Base-by-base conservation (phyloP, 2,113 vertebrate genomes). In the Seriola dumerili region DNA sequence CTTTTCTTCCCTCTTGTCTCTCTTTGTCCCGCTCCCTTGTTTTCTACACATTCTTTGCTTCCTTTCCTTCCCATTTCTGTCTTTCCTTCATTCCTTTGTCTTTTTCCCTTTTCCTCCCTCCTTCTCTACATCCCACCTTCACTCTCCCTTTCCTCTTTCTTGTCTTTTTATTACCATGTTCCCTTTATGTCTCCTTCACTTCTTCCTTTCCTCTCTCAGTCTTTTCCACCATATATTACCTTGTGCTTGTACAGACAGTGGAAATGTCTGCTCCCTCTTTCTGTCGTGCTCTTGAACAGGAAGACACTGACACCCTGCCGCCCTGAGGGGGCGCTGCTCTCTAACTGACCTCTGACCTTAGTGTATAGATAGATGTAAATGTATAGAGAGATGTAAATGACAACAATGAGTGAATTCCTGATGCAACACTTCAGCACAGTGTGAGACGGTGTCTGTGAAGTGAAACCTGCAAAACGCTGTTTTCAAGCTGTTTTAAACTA, bases 331-430 rank as follows among this genome's bases (percentile, higher is more conserved):
- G 23, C 7, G 0, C 81, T 64, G 65, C 42, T 61, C 13, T 23
- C 16, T 19, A 8, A 16, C 8, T 78, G 70, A 68, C 63, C 55
- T 68, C 48, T 73, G 23, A 71, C 59, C 11, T 64, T 5, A 32
- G 6, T 71, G 32, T 52, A 17, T 9, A 29, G 0, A 36, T 2
- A 42, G 16, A 8, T 1, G 13, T 46, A 16, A 46, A 11, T 14
- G 14, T 52, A 17, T 9, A 29, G 0, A 36, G 4, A 42, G 16
- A 8, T 1, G 44, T 46, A 16, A 46, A 11, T 14, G 14, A 46
- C 44, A 14, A 16, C 2, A 46, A 46, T 16, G 17, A 50, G 4
- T 48, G 14, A 48, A 16, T 4, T 16, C 44, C 16, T 5, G 13
- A 5, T 48, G 13, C 44, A 13, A 46, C 10, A 14, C 12, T 17